Percentiles rank a stretch among this genome's conserved stretches.
Conservation (phyloP, 1,140 invertebrate species). For the Gyrodactylus bullatarudis region DNA sequence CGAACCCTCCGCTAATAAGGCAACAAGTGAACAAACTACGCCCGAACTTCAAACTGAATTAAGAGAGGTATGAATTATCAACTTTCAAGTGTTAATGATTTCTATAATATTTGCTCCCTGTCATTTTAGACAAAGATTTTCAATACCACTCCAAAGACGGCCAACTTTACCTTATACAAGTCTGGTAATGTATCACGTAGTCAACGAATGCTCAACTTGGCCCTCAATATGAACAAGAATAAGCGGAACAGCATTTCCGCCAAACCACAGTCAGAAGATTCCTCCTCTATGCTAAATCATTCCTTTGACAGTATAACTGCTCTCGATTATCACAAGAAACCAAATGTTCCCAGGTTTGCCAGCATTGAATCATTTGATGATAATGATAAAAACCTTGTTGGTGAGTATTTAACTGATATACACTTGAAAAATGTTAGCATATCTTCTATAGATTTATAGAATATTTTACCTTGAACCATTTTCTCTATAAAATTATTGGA, state of each 20-base stretch:
- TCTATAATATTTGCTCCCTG: not conserved
- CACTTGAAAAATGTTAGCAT: too few relatives aligned
- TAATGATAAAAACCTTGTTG: not conserved
- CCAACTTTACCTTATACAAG: not conserved
- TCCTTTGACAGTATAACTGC: not conserved
- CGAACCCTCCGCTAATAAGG: too few relatives aligned
- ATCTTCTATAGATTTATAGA: too few relatives aligned
- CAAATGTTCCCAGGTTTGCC: not conserved
- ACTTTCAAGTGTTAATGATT: not conserved
- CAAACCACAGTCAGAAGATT: too few relatives aligned
- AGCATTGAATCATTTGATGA: not conserved
- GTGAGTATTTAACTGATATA: too few relatives aligned
- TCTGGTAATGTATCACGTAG: not conserved
- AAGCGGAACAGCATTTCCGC: not conserved
- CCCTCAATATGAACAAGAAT: not conserved
- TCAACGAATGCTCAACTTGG: not conserved
- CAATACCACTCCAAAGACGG: not conserved
- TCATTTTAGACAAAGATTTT: not conserved
- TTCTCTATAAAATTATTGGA: too few relatives aligned
- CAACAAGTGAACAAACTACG: not conserved
- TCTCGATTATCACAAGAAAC: not conserved
- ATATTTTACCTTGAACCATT: too few relatives aligned
- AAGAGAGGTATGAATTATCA: not conserved
- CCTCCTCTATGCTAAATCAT: not conserved
- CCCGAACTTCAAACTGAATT: not conserved